Base-by-base conservation (phyloP, 2,797 vertebrate species). In the Macrochelys suwanniensis region DNA sequence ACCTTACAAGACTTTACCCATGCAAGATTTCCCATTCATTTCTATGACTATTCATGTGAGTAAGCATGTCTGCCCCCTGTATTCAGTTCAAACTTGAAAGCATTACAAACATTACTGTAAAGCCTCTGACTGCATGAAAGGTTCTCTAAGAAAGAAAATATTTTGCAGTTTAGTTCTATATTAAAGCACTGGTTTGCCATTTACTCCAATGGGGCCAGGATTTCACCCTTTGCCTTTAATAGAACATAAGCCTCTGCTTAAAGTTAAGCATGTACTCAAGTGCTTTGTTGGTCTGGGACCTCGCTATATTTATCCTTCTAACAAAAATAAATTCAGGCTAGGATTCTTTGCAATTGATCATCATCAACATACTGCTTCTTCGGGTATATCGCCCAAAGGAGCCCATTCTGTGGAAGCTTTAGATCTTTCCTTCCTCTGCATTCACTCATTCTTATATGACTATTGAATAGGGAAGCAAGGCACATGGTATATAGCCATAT, bases 151-250 rank as follows among this genome's bases (percentile, higher is more conserved):
- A 4, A 42, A 21, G 19, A 71, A 82, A 21, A n/a, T 51, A 5
- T 84, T 97, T 97, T 92, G 88, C 93, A 81, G 89, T 93, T 97
- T 61, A 0, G 94, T 92, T 89, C n/a, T 16, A 51, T 78, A 85
- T 68, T 85, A 1, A 28, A 12, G 47, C 0, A 37, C 1, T 42
- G 50, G 82, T 79, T 95, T 92, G 90, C 90, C 92, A 95, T 19
- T 3, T 78, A 85, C 93, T 96, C 94, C 94, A 96, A 95, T 95
- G 77, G 17, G 11, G 57, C 33, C n/a, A 80, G 47, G 49, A 84
- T 89, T 97, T 96, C 94, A 97, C 85, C 16, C 82, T 93, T 85
- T 80, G 28, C 50, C n/a, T 31, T 82, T 89, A 61, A 56, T 11
- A 77, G n/a, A 3, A 0, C 49, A 84, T 85, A 77, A 90, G 25